Conservation (phyloP, 2,113 vertebrate genomes). For the Poecilia latipinna region DNA sequence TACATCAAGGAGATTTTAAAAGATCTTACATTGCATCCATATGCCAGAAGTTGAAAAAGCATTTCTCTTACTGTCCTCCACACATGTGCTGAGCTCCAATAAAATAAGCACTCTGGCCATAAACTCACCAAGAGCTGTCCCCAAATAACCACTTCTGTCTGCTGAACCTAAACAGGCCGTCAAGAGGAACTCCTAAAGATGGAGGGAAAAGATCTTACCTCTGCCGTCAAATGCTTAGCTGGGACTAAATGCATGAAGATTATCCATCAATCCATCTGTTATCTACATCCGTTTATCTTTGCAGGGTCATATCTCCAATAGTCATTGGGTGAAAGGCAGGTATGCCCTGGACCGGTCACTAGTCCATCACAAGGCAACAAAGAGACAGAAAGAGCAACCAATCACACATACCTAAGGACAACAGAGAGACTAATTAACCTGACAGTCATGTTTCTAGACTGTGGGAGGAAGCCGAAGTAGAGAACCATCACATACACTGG, state of each 20-base stretch:
- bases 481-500: no score
- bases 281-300: no score
- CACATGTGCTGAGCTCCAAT: constrained; percentile 68
- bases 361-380: no score
- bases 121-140: constrained; percentile 78
- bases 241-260: neutral
- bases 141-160: constrained; percentile 78
- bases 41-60: constrained; percentile 70
- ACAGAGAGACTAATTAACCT: no score
- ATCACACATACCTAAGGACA: no score
- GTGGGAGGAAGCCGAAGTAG: no score
- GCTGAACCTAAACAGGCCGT: constrained; percentile 66
- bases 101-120: constrained; percentile 75
- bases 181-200: constrained; percentile 70
- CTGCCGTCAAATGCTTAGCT: neutral
- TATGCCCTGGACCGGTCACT: no score
- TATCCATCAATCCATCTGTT: neutral
- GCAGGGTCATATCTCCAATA: no score
- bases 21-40: constrained; percentile 56
- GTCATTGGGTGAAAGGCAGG: no score
- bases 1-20: neutral
- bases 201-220: constrained; percentile 5
- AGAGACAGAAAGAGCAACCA: no score
- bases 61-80: constrained; percentile 73
- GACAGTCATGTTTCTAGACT: no score